These are phyloP conservation scores for Blastobasis adustella DNA, from an alignment of 2,888 invertebrate species.

Conservation along the genomic window DNA sequence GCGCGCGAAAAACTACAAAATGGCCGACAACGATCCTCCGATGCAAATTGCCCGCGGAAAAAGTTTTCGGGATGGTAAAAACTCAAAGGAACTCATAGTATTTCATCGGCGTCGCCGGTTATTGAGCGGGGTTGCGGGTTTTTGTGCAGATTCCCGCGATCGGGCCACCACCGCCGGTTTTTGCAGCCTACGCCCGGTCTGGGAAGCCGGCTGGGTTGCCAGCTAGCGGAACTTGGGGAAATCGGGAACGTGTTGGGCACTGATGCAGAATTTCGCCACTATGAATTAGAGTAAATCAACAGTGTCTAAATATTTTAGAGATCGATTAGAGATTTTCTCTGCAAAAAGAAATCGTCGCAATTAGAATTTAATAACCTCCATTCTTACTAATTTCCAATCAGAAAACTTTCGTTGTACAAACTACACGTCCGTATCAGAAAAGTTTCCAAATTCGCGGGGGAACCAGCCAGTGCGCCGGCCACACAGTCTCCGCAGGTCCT, in stretches of 20 bases:
- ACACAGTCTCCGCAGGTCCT: conserved; percentile 22
- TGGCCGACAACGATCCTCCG: conserved; percentile 42
- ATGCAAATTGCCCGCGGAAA: conserved; percentile 66
- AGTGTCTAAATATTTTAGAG: too few species aligned
- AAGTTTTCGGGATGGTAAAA: conserved; percentile 50
- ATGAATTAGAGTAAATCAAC: too few species aligned
- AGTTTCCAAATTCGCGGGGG: too few species aligned
- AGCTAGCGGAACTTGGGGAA: background rate
- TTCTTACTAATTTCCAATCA: too few species aligned
- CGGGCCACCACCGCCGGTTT: conserved; percentile 34
- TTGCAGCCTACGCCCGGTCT: conserved; percentile 41
- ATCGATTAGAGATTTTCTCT: too few species aligned
- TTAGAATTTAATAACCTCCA: too few species aligned
- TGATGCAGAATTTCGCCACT: too few species aligned
- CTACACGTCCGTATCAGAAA: too few species aligned
- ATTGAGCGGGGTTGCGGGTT: conserved; percentile 47
- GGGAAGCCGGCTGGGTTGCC: conserved; percentile 47
- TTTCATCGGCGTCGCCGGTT: conserved; percentile 68
- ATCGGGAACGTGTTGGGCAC: background rate
- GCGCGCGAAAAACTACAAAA: conserved; percentile 59
- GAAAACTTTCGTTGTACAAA: too few species aligned
- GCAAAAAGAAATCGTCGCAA: too few species aligned
- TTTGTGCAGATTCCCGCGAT: conserved; percentile 56
- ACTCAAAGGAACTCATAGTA: conserved; percentile 67
- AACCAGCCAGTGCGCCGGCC: background rate